Evolutionary conservation across 2,797 vertebrate genomes (phyloP).

Genomic region (Ibycter americanus): DNA sequence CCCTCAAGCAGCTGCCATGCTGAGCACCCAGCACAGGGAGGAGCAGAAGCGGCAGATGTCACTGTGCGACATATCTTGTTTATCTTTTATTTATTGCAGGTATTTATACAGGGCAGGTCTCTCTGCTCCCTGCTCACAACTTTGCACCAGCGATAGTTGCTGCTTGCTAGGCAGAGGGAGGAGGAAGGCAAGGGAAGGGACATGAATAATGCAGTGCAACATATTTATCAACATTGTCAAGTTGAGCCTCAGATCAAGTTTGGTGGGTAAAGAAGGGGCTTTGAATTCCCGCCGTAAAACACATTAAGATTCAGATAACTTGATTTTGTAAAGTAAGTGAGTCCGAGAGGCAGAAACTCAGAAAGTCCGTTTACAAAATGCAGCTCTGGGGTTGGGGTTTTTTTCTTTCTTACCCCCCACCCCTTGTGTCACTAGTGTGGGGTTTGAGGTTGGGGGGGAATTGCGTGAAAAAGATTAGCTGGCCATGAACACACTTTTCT

Average conservation of each 20-base stretch:
- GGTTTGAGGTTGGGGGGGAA: not conserved
- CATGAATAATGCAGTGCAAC: slow-evolving; percentile 64
- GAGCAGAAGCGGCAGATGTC: slow-evolving; percentile 30
- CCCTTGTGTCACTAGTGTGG: not conserved
- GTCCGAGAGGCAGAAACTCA: not conserved
- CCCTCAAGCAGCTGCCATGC: not conserved
- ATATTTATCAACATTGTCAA: slow-evolving; percentile 56
- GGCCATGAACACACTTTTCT: accelerated
- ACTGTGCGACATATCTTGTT: slow-evolving; percentile 27
- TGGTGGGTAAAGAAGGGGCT: slow-evolving; percentile 38
- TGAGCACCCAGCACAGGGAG: not conserved
- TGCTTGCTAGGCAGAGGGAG: slow-evolving; percentile 24
- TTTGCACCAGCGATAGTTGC: not conserved
- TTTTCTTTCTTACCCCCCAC: not conserved
- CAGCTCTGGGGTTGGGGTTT: not conserved
- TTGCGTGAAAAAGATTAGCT: not conserved
- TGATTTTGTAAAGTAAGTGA: not conserved
- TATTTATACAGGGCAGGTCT: slow-evolving; percentile 48
- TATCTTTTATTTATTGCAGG: slow-evolving; percentile 67
- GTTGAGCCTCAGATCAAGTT: slow-evolving; percentile 19
- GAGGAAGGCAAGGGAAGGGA: not conserved
- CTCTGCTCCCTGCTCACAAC: slow-evolving; percentile 9
- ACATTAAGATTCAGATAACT: slow-evolving; percentile 50
- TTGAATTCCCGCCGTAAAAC: slow-evolving; percentile 4
- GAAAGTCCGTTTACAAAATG: not conserved